Conservation (phyloP, 2,113 vertebrate genomes). For the Marmota monax region DNA sequence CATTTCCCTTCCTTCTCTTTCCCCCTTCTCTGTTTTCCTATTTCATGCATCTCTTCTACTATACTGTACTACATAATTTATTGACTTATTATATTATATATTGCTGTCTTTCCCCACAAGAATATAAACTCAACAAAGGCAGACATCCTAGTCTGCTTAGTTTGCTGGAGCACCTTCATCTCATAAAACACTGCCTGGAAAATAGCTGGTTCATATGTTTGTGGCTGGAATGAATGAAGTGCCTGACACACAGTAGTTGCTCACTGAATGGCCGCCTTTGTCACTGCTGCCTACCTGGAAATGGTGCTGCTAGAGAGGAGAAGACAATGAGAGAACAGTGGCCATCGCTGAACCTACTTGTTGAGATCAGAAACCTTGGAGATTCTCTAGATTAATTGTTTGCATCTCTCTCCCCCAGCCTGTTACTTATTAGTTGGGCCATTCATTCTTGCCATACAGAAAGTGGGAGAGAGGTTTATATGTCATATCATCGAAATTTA, state of each 20-base stretch:
- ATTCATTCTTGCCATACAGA: neutral
- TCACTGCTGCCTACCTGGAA: neutral
- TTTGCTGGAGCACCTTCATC: neutral
- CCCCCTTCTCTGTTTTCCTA: neutral
- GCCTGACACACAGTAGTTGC: neutral
- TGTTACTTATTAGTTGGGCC: slow-evolving; percentile 16
- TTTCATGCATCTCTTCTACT: neutral
- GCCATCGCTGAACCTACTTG: neutral
- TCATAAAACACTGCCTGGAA: slow-evolving; percentile 14
- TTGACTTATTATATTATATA: neutral
- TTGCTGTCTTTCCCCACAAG: neutral
- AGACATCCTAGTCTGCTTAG: neutral
- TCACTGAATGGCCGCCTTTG: neutral
- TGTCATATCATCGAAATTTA: neutral
- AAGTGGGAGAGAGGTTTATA: neutral
- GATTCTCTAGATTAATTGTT: slow-evolving; percentile 7
- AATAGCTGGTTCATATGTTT: neutral
- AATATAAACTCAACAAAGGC: neutral
- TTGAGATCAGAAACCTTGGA: slow-evolving; percentile 37
- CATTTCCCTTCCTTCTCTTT: neutral
- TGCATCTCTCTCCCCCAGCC: neutral
- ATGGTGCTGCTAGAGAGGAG: neutral
- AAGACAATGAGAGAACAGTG: neutral
- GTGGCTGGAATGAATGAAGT: slow-evolving; percentile 9
- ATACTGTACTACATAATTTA: neutral